Percentiles rank a stretch among this genome's conserved stretches.
phyloP scores from a whole-genome alignment of 2,113 vertebrate species.

The Sminthopsis crassicaudata region DNA sequence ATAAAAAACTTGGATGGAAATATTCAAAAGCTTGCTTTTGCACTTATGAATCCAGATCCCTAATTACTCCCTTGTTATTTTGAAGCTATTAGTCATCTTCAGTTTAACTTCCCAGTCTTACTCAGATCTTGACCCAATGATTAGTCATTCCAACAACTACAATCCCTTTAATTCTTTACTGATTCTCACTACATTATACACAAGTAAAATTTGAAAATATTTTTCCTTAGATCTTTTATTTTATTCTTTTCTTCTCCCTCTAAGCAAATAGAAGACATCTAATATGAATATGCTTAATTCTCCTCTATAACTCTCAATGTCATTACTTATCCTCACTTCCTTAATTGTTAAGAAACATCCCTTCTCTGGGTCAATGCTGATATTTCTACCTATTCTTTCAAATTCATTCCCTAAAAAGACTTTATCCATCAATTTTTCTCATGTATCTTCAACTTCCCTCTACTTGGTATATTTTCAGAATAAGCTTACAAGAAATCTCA shows the following conservation, averaged over 20 bases:
- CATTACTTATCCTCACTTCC: neutral
- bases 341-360: neutral
- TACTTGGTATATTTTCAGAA: neutral
- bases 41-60: neutral
- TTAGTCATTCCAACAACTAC: neutral
- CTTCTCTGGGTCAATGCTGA: neutral
- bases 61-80: neutral
- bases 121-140: neutral
- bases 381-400: neutral
- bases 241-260: no score
- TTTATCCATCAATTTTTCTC: neutral
- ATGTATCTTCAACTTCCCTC: neutral
- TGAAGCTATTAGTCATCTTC: neutral
- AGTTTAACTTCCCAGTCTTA: neutral
- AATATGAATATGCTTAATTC: neutral
- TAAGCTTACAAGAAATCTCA: neutral
- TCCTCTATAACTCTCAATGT: neutral
- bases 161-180: neutral
- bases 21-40: neutral
- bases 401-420: neutral
- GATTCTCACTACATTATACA: neutral
- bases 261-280: neutral
- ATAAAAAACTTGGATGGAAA: neutral
- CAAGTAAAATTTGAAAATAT: no score
- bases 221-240: no score